Percentiles rank a stretch among this genome's conserved stretches.
phyloP scores from a whole-genome alignment of 2,113 vertebrate species.

The Caracal caracal region DNA sequence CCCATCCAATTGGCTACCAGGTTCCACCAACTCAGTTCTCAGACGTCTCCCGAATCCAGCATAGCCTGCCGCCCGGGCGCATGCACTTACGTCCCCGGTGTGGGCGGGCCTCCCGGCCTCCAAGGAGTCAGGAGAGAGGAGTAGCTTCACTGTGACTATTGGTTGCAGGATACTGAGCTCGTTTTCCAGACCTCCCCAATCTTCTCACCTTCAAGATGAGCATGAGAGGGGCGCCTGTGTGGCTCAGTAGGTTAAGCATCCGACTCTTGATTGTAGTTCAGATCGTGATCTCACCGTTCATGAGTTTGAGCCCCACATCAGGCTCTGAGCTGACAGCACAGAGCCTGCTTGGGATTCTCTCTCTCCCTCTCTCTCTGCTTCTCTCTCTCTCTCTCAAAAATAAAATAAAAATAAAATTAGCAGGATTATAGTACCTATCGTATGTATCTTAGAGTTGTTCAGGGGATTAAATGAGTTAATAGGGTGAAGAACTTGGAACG shows the following conservation, averaged over 20 bases:
- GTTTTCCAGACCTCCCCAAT: neutral
- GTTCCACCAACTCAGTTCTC: neutral
- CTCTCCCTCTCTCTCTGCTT: neutral
- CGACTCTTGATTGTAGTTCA: neutral
- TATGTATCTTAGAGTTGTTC: neutral
- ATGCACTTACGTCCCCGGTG: fast-evolving
- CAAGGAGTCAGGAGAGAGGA: fast-evolving
- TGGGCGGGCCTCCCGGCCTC: fast-evolving
- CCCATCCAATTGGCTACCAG: fast-evolving
- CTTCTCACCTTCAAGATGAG: conserved; percentile 24
- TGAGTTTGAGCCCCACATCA: neutral
- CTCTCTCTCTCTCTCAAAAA: neutral
- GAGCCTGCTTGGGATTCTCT: neutral
- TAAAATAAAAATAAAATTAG: neutral
- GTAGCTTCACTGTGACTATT: neutral
- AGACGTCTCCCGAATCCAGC: neutral
- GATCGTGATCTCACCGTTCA: neutral
- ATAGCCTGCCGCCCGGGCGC: neutral
- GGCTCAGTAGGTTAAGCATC: neutral
- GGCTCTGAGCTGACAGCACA: neutral
- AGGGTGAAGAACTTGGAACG: neutral
- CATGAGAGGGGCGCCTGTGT: neutral
- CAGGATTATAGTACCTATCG: neutral
- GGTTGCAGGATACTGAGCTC: neutral
- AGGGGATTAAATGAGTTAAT: neutral